Percentiles rank a stretch among this genome's conserved stretches.
phyloP scores from a whole-genome alignment of 2,888 invertebrate genomes.

The Operophtera brumata region DNA sequence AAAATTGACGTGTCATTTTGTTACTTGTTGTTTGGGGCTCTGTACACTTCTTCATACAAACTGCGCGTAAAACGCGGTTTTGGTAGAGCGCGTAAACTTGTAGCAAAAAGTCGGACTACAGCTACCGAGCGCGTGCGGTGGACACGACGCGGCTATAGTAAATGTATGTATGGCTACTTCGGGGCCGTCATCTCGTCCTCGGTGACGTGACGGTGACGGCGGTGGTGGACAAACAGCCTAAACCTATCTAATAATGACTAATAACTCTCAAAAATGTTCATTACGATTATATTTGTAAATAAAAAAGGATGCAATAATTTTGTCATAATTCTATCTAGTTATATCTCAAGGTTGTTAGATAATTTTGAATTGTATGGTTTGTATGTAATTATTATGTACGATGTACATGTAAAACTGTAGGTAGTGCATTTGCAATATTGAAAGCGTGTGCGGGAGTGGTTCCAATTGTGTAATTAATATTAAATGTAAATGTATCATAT shows the following conservation, averaged over 20 bases:
- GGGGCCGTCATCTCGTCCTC: no score
- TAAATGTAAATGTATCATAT: constrained; percentile 76
- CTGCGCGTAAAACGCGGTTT: no score
- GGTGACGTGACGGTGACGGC: no score
- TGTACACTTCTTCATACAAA: no score
- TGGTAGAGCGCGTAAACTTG: no score
- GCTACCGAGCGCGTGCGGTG: no score
- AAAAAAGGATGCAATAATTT: constrained; percentile 73
- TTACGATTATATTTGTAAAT: constrained; percentile 56
- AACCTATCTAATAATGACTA: constrained; percentile 38
- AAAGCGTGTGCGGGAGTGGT: constrained; percentile 56
- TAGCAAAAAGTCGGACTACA: no score
- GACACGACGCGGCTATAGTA: no score
- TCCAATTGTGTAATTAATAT: constrained; percentile 68
- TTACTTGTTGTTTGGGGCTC: no score
- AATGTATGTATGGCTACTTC: no score
- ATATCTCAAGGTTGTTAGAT: constrained; percentile 64
- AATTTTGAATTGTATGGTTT: constrained; percentile 50
- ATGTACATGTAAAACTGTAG: constrained; percentile 76
- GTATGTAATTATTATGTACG: constrained; percentile 58
- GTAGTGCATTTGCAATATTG: constrained; percentile 69
- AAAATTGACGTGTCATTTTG: no score
- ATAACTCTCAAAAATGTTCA: constrained; percentile 48
- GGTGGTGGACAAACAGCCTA: no score
- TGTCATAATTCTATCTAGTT: constrained; percentile 67